Percentiles rank a stretch among this genome's conserved stretches.
Evolutionary conservation across 2,888 invertebrate genomes (phyloP).

Genomic region (Diloba caeruleocephala): DNA sequence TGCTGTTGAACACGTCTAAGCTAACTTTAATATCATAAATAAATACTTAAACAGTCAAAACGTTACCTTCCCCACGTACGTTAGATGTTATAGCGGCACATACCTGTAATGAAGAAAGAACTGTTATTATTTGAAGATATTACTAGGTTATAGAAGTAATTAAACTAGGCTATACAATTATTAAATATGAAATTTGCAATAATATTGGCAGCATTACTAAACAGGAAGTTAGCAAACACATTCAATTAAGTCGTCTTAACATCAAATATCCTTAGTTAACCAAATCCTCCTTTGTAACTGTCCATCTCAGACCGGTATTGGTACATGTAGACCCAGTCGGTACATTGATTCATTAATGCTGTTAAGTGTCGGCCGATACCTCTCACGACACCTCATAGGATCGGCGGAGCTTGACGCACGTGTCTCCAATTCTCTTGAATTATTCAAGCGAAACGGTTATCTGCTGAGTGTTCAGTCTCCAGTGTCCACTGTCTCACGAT

Average conservation of each 20-base stretch:
- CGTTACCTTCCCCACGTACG: constrained; percentile 7
- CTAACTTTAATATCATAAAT: constrained; percentile 50
- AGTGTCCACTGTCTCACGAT: constrained; percentile 29
- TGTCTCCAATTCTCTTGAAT: constrained; percentile 58
- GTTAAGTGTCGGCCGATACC: constrained; percentile 54
- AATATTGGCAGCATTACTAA: background rate
- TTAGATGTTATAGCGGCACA: constrained; percentile 32
- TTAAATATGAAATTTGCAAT: background rate
- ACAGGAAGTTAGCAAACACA: background rate
- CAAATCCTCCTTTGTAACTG: constrained; percentile 18
- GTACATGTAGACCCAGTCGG: constrained; percentile 17
- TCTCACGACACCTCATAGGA: constrained; percentile 45
- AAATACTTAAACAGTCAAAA: constrained; percentile 34
- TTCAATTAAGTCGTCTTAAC: constrained; percentile 3
- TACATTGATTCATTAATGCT: constrained; percentile 53
- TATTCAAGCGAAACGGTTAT: constrained; percentile 60
- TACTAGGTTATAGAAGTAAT: background rate
- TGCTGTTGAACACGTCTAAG: constrained; percentile 33
- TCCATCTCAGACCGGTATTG: constrained; percentile 28
- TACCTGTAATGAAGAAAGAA: constrained; percentile 68
- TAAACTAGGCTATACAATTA: background rate
- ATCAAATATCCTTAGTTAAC: constrained; percentile 9
- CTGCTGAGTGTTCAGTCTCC: constrained; percentile 46
- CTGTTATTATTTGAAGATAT: background rate
- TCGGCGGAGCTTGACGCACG: constrained; percentile 57